These are phyloP conservation scores for Orussus abietinus DNA, from an alignment of 1,140 invertebrate genomes.

Conservation along the genomic window DNA sequence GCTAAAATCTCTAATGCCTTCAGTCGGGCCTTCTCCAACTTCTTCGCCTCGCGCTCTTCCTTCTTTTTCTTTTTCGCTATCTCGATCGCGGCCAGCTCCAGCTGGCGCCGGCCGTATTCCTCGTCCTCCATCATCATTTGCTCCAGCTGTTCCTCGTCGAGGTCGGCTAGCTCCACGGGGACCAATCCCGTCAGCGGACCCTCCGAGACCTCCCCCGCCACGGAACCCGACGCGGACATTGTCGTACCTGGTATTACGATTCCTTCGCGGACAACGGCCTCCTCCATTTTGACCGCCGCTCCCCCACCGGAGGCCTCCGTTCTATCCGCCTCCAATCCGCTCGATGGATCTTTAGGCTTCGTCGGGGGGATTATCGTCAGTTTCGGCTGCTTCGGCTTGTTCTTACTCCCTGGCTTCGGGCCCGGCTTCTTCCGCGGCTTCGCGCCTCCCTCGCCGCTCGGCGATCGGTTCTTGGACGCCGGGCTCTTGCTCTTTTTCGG, in stretches of 20 bases:
- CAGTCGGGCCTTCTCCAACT: slow-evolving; percentile 58
- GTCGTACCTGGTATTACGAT: slow-evolving; percentile 20
- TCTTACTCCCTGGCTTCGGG: slow-evolving; percentile 50
- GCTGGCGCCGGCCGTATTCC: slow-evolving; percentile 57
- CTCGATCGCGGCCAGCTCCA: slow-evolving; percentile 54
- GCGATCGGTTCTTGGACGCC: slow-evolving; percentile 31
- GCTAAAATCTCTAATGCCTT: slow-evolving; percentile 52
- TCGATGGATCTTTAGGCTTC: slow-evolving; percentile 31
- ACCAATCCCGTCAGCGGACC: slow-evolving; percentile 43
- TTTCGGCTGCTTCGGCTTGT: slow-evolving; percentile 34
- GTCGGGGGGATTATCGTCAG: slow-evolving; percentile 23
- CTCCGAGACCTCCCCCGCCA: slow-evolving; percentile 31
- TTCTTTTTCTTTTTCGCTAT: slow-evolving; percentile 61
- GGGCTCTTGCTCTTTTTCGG: slow-evolving; percentile 41
- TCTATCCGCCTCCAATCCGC: slow-evolving; percentile 42
- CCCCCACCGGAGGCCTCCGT: slow-evolving; percentile 24
- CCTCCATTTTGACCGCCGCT: slow-evolving; percentile 30
- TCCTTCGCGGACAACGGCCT: slow-evolving; percentile 26
- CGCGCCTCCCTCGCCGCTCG: slow-evolving; percentile 37
- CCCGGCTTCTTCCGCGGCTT: slow-evolving; percentile 48
- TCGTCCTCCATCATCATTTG: slow-evolving; percentile 63
- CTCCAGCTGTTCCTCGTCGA: slow-evolving; percentile 60
- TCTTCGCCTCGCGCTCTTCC: slow-evolving; percentile 57
- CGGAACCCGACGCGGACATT: slow-evolving; percentile 29
- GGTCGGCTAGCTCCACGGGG: slow-evolving; percentile 51